phyloP scores from a whole-genome alignment of 2,797 vertebrate genomes.

The Sebastes flavidus region DNA sequence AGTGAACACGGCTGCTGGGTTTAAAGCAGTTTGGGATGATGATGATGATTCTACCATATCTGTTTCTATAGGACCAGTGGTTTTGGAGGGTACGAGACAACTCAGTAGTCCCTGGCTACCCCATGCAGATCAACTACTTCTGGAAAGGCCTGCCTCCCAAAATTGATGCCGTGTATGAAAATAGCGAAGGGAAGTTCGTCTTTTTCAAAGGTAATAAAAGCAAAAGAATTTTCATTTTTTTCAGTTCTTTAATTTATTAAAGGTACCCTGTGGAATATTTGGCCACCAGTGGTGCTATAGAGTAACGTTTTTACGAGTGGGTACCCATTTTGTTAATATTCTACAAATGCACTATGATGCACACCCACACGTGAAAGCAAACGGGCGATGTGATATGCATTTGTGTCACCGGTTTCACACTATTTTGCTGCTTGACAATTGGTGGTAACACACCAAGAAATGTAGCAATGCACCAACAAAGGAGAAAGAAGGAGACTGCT shows the following conservation, averaged over 20 bases:
- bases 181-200: slow-evolving; percentile 97
- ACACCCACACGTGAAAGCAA: neutral
- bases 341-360: neutral
- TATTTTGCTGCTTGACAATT: neutral
- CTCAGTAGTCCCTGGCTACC: slow-evolving; percentile 96
- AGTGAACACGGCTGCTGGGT: neutral
- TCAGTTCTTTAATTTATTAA: neutral
- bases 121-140: slow-evolving; percentile 98
- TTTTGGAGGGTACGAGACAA: slow-evolving; percentile 98
- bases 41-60: neutral
- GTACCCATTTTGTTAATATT: neutral
- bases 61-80: slow-evolving; percentile 92
- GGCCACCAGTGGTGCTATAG: neutral
- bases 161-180: slow-evolving; percentile 98
- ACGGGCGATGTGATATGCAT: fast-evolving
- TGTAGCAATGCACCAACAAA: neutral
- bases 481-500: neutral
- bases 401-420: neutral
- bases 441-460: neutral
- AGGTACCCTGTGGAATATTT: neutral
- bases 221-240: neutral
- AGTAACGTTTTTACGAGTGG: neutral
- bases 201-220: slow-evolving; percentile 95
- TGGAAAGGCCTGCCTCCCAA: slow-evolving; percentile 95
- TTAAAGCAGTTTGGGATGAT: neutral